Evolutionary conservation across 2,888 invertebrate genomes (phyloP).

Genomic region (Pandemis heparana): DNA sequence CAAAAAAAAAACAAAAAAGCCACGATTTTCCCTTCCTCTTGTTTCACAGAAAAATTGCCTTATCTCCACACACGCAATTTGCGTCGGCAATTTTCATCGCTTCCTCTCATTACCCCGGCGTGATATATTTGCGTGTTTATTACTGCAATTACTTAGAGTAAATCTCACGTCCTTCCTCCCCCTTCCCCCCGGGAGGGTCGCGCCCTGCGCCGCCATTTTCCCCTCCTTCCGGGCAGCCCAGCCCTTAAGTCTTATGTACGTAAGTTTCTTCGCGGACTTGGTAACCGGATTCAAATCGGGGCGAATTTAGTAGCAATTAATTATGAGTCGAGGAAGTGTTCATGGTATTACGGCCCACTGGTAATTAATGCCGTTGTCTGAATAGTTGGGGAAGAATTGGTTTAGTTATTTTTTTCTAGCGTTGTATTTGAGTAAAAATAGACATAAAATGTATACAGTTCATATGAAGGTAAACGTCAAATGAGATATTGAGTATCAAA

Average conservation of each 20-base stretch:
- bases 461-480: neutral
- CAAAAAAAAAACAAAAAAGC: constrained; percentile 57
- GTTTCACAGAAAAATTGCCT: constrained; percentile 76
- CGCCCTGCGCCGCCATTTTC: constrained; percentile 81
- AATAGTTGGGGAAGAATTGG: neutral
- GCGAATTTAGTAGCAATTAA: constrained; percentile 86
- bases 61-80: constrained; percentile 86
- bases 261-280: constrained; percentile 85
- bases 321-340: constrained; percentile 81
- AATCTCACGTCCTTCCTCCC: constrained; percentile 85
- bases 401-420: neutral
- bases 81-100: constrained; percentile 82
- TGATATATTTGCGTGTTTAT: constrained; percentile 86
- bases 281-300: constrained; percentile 85
- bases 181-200: constrained; percentile 72
- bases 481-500: neutral
- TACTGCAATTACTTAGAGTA: constrained; percentile 87
- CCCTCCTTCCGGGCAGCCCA: constrained; percentile 84
- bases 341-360: constrained; percentile 71
- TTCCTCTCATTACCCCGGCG: constrained; percentile 85
- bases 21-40: constrained; percentile 53
- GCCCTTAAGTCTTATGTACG: constrained; percentile 86
- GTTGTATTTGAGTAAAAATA: neutral
- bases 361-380: constrained; percentile 62
- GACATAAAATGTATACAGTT: neutral